Percentiles rank a stretch among this genome's conserved stretches.
These are phyloP conservation scores for Napeogenes inachia DNA, from an alignment of 2,888 invertebrate genomes.

Conservation along the genomic window DNA sequence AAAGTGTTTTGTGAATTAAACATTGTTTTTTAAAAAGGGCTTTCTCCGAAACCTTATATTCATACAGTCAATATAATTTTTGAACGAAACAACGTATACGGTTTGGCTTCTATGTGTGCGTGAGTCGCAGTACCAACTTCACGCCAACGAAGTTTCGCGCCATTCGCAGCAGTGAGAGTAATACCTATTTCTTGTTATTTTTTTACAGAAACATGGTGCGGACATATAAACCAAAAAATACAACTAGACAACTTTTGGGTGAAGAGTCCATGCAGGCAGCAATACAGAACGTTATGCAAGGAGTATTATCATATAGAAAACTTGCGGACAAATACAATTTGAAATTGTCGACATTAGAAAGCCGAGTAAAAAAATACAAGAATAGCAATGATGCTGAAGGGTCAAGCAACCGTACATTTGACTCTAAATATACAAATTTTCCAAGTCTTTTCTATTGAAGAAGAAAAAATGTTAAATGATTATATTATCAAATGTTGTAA, in stretches of 20 bases:
- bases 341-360: conserved; percentile 2
- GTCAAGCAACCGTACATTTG: conserved; percentile 6
- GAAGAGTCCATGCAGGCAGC: conserved; percentile 12
- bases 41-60: too few relatives aligned
- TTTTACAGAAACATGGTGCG: conserved; percentile 19
- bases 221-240: conserved; percentile 20
- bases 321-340: too few relatives aligned
- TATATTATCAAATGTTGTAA: too few relatives aligned
- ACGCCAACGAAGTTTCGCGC: conserved; percentile 8
- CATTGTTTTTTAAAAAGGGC: too few relatives aligned
- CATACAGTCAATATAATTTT: conserved; percentile 8
- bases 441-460: too few relatives aligned
- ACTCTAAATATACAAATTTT: too few relatives aligned
- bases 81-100: conserved; percentile 10
- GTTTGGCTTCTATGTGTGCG: conserved; percentile 7
- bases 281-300: too few relatives aligned
- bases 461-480: too few relatives aligned
- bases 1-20: too few relatives aligned
- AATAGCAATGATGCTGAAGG: conserved; percentile 31
- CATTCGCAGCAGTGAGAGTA: conserved; percentile 11
- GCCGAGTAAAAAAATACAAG: conserved; percentile 31
- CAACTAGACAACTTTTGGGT: conserved; percentile 17
- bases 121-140: conserved; percentile 7
- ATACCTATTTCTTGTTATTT: too few relatives aligned
- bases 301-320: too few relatives aligned